phyloP scores from a whole-genome alignment of 2,797 vertebrate genomes.

The Acanthornis magna region DNA sequence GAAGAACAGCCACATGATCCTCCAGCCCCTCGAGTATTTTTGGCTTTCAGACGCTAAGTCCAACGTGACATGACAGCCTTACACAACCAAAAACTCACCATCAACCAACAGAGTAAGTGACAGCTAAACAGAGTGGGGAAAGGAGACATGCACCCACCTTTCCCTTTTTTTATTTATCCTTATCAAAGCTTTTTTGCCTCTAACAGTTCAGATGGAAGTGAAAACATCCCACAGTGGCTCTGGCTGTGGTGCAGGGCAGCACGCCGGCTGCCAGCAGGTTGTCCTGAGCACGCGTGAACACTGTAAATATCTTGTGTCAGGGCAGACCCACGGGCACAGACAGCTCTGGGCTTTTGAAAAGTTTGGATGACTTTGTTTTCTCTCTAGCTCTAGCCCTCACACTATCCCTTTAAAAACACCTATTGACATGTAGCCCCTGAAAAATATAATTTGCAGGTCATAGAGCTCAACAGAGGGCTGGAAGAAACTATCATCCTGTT shows the following conservation, averaged over 20 bases:
- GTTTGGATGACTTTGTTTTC: neutral
- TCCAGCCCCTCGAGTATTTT: neutral
- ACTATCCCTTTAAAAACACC: neutral
- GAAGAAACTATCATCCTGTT: neutral
- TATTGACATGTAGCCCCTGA: neutral
- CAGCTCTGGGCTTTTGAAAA: neutral
- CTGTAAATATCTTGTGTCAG: neutral
- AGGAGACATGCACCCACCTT: neutral
- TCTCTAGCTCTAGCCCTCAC: neutral
- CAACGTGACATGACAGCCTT: constrained; percentile 35
- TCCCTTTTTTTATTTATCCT: neutral
- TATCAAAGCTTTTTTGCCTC: neutral
- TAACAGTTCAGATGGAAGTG: neutral
- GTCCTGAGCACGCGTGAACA: neutral
- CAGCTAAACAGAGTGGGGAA: neutral
- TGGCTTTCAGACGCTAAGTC: neutral
- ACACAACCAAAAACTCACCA: neutral
- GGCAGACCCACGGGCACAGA: neutral
- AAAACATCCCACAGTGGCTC: neutral
- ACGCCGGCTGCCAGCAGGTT: accelerated
- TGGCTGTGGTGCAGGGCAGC: neutral
- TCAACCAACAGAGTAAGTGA: neutral
- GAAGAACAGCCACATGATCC: constrained; percentile 58
- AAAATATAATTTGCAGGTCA: neutral
- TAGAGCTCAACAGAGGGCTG: neutral